Percentiles rank a stretch among this genome's conserved stretches.
Conservation (phyloP, 2,113 vertebrate genomes). For the Burhinus bistriatus region DNA sequence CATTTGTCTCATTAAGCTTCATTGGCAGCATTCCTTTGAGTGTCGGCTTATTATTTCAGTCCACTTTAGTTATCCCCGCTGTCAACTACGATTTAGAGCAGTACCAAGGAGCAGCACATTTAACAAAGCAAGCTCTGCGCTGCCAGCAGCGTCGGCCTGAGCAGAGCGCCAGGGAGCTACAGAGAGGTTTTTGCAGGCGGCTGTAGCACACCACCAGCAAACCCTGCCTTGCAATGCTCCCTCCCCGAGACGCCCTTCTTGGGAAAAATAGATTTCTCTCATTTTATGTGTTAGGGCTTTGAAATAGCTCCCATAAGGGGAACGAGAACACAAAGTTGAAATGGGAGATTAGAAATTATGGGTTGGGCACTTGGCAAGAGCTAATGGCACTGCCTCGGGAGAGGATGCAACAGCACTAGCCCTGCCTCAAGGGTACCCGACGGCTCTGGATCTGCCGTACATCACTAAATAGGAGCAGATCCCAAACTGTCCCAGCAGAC, state of each 20-base stretch:
- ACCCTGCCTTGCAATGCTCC: neutral
- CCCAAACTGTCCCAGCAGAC: neutral
- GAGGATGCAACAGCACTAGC: neutral
- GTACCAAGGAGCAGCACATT: neutral
- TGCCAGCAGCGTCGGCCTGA: neutral
- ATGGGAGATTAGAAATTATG: neutral
- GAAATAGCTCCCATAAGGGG: neutral
- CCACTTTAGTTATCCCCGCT: neutral
- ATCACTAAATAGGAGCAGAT: neutral
- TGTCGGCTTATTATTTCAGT: neutral
- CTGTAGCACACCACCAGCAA: neutral
- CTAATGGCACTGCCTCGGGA: neutral
- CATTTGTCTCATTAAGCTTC: neutral
- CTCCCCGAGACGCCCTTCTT: accelerated
- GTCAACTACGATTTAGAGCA: neutral
- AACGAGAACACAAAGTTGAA: neutral
- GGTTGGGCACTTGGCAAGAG: neutral
- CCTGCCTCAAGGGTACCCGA: neutral
- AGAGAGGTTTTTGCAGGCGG: neutral
- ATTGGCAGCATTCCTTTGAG: neutral
- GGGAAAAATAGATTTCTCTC: neutral
- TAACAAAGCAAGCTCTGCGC: neutral
- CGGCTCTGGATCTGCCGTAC: neutral
- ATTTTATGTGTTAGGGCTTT: neutral
- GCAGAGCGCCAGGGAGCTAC: neutral